Base-by-base conservation (phyloP, 2,797 vertebrate species). In the Acomys russatus region DNA sequence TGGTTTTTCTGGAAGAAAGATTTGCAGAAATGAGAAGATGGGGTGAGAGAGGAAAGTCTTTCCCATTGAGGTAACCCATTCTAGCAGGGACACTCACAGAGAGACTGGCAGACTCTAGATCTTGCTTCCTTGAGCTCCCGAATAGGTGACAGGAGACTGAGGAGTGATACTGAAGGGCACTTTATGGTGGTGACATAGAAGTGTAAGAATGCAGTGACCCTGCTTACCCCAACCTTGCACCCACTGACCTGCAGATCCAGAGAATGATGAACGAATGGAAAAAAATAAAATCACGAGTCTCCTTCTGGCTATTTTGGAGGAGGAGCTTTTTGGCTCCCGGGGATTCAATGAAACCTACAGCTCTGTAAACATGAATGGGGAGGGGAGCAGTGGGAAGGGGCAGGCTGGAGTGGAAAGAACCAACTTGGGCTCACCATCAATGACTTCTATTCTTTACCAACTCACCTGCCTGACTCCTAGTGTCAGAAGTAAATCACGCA, bases 211-310 rank as follows among this genome's bases (percentile, higher is more conserved):
- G 23, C 22, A 8, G 10, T 94, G 88, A 70, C 89, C 76, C 44
- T 54, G 66, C 23, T 95, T 56, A 95, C 92, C 79, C 59, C n/a
- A 49, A 4, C 63, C 28, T 80, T 92, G 92, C 4, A 95, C 97
- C 56, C 76, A 22, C 1, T 96, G 96, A 96, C 97, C 91, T 91
- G 51, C 77, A 73, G 86, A 84, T 63, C 49, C 78, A 56, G 80
- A 93, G 61, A 94, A 89, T 7, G 17, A 96, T 87, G 88, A 76
- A 68, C 88, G 83, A 80, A 54, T 94, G 79, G 92, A 96, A 96
- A 96, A 96, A 94, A 92, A 20, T 44, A 66, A 91, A 87, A 79
- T 63, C 68, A 38, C 70, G 76, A 51, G 94, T 82, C 23, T 92
- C 85, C 94, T 86, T 28, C 66, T 64, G 85, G 91, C 87, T 96